Evolutionary conservation across 2,113 vertebrate genomes (phyloP).

Genomic region (Mormyrus lacerda): DNA sequence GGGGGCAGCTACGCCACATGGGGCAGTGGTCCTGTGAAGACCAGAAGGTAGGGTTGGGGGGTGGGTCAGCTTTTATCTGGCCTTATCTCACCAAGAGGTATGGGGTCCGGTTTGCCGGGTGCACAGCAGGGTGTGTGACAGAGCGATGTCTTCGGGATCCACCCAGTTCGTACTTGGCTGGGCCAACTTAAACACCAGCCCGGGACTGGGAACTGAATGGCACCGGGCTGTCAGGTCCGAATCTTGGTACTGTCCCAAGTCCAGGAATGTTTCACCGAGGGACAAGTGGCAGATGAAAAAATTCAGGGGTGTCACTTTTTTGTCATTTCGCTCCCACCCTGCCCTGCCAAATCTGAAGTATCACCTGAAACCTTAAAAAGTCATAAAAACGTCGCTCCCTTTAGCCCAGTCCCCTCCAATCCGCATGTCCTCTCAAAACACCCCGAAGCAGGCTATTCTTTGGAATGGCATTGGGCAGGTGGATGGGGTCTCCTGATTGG

Average conservation of each 20-base stretch:
- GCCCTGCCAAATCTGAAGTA: not conserved
- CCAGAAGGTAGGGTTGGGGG: not conserved
- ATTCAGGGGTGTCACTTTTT: not conserved
- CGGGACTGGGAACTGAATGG: not conserved
- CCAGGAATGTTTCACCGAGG: not conserved
- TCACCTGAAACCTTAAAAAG: not conserved
- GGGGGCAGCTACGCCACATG: not conserved
- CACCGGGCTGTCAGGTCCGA: not conserved
- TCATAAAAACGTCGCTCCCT: not conserved
- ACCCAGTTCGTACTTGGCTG: not conserved
- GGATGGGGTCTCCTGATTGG: not conserved
- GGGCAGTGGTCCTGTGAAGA: conserved; percentile 1
- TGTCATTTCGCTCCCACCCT: not conserved
- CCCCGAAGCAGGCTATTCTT: not conserved
- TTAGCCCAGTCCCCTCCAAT: not conserved
- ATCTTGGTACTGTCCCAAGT: not conserved
- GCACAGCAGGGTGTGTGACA: not conserved
- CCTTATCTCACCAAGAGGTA: not conserved
- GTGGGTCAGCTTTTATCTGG: not conserved
- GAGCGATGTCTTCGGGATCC: not conserved
- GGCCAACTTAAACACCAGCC: not conserved
- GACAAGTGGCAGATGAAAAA: not conserved
- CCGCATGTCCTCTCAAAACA: not conserved
- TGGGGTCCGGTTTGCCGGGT: not conserved
- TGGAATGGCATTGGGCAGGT: not conserved